These are phyloP conservation scores for Orthosia gothica DNA, from an alignment of 2,888 invertebrate genomes.

Conservation along the genomic window DNA sequence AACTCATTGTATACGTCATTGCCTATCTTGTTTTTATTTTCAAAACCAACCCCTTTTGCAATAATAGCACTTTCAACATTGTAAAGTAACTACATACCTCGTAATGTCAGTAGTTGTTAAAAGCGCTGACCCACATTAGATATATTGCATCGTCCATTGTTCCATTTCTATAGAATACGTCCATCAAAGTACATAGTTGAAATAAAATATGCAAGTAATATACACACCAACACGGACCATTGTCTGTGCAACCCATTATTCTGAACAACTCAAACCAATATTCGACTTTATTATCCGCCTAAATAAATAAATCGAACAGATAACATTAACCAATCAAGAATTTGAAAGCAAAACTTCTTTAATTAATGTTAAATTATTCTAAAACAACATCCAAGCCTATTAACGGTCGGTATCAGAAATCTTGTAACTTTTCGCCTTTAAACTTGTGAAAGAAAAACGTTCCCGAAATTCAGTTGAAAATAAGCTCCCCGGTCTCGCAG, in stretches of 20 bases:
- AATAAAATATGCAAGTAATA: background rate
- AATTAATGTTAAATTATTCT: slow-evolving; percentile 86
- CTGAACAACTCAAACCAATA: slow-evolving; percentile 28
- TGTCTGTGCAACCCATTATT: slow-evolving; percentile 13
- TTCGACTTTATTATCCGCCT: slow-evolving; percentile 44
- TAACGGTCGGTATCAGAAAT: slow-evolving; percentile 85
- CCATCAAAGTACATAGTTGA: slow-evolving; percentile 3
- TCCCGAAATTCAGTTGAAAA: slow-evolving; percentile 87
- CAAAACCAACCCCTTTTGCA: background rate
- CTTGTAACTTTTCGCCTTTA: slow-evolving; percentile 87
- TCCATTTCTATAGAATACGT: slow-evolving; percentile 6
- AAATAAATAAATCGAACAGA: slow-evolving; percentile 69
- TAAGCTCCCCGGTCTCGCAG: slow-evolving; percentile 84
- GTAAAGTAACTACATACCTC: background rate
- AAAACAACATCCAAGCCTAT: slow-evolving; percentile 86
- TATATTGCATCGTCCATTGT: slow-evolving; percentile 15
- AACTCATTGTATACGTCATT: background rate
- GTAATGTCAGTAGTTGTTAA: slow-evolving; percentile 1
- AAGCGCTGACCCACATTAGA: slow-evolving; percentile 20
- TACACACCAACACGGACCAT: background rate
- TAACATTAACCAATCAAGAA: slow-evolving; percentile 74
- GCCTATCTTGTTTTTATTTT: background rate
- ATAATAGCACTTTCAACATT: background rate
- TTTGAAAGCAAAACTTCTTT: slow-evolving; percentile 79
- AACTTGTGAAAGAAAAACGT: slow-evolving; percentile 86